Base-by-base conservation (phyloP, 2,888 invertebrate species). In the Apeira syringaria region DNA sequence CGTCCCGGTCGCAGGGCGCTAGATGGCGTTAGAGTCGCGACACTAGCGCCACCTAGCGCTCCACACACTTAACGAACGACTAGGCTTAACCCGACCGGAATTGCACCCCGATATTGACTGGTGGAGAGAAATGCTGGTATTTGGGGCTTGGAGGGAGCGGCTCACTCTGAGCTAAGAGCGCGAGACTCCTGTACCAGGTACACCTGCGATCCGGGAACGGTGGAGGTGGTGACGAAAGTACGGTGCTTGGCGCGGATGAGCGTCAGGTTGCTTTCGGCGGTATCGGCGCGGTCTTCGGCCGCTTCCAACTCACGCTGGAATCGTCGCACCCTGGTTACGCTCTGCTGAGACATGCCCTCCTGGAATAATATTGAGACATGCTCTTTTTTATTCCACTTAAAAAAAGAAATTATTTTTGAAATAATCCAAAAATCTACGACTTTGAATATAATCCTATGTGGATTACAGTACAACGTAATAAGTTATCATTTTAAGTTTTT, bases 241-340 rank as follows among this genome's bases (percentile, higher is more conserved):
- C 98, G 97, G 92, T 98, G 98, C 93, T 99, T 98, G 91, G 98
- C 97, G 74, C 98, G 95, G 92, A 98, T 98, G 86, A 98, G 92
- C 68, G 95, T 94, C 82, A 98, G 93, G 89, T 96, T 98, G 92
- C 96, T 96, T 91, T 98, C 98, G 66, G 98, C 98, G 66, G 93
- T 93, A 73, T 98, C 98, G 68, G 98, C 98, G 67, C 98, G 96
- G 87, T 98, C 98, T 86, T 99, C 98, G 61, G 98, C 98, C 37
- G 98, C 98, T 85, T 99, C 98, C 80, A 99, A 91, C 91, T 99
- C 98, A 72, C 98, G 95, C 90, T 99, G 98, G 98, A 98, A 98
- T 91, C 98, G 95, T 85, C 98, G 97, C 65, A 98, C 98, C 81
- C 98, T 94, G 81, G 97, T 97, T 68, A 98, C 95, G 88, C 95